Percentiles rank a stretch among this genome's conserved stretches.
These are phyloP conservation scores for Leptodactylus fallax DNA, from an alignment of 2,797 vertebrate species.

Conservation along the genomic window DNA sequence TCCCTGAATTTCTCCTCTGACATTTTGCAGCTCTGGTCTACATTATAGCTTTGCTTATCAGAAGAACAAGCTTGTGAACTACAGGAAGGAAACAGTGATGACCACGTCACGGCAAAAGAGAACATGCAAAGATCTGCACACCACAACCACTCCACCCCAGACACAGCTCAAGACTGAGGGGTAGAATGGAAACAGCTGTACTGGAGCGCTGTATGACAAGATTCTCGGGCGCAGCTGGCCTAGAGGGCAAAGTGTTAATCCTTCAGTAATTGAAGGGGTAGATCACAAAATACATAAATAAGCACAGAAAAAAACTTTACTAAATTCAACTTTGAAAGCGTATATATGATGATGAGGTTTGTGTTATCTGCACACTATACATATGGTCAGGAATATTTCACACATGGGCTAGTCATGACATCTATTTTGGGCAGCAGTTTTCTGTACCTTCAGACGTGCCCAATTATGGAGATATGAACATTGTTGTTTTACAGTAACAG, in stretches of 20 bases:
- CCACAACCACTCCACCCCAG: conserved; percentile 70
- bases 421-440: background rate
- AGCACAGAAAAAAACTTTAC: background rate
- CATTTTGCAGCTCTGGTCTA: conserved; percentile 66
- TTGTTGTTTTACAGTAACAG: no score
- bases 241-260: background rate
- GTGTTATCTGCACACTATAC: background rate
- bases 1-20: conserved; percentile 25
- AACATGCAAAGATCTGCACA: conserved; percentile 77
- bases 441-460: background rate
- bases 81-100: conserved; percentile 84
- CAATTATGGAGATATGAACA: no score
- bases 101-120: conserved; percentile 83
- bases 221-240: conserved; percentile 6
- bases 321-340: background rate
- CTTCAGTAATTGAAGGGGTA: background rate
- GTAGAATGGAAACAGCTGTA: conserved; percentile 70
- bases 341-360: background rate
- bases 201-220: conserved; percentile 27
- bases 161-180: conserved; percentile 65
- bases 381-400: no score
- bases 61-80: conserved; percentile 73
- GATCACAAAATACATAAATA: background rate
- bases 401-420: background rate
- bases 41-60: conserved; percentile 77